Evolutionary conservation across 2,797 vertebrate genomes (phyloP), one percentile per base, ranked within the genome.

Genomic region (Epinephelus awoara): DNA sequence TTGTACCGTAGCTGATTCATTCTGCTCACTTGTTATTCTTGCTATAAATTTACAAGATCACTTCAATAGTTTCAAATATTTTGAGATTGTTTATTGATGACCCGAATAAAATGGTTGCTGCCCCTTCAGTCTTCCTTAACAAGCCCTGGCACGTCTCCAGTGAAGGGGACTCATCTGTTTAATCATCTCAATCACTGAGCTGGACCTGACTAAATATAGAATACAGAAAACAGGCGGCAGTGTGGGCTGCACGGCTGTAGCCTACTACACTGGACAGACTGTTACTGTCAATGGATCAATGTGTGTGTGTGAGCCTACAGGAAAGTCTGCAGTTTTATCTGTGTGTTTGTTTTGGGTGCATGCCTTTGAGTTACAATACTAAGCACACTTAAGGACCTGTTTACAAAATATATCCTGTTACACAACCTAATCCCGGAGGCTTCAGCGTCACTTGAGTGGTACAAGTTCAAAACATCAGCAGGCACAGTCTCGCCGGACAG

Each of bases 141-240:
- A 89, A 86, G 81, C 66, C 61, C 64, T 90, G 86, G 82, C 83
- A 71, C 12, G 38, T 90, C 76, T 91, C 85, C 83, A 91, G 58
- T 73, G 87, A 84, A 84, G 78, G 72, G 85, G 82, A 89, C 88
- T 93, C 89, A 88, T 94, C 92, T 93, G 89, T 92, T 94, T 92
- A 90, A 93, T 94, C 86, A 91, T 90, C 89, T 90, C 89, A 91
- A 90, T 94, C 93, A 94, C 75, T 84, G 80, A 80, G 85, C 84
- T 63, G 65, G 80, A 87, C 85, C 79, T 40, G 75, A 72, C 89
- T 92, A 92, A 90, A 93, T 90, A 93, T 90, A 92, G 91, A 76
- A 75, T 67, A 81, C 46, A 87, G 75, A 80, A 84, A 87, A 88
- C 87, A 90, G 75, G 47, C 84, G 12, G 73, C 72, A 72, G 82